These are phyloP conservation scores for Channa striata DNA, from an alignment of 2,797 vertebrate genomes.

Conservation along the genomic window DNA sequence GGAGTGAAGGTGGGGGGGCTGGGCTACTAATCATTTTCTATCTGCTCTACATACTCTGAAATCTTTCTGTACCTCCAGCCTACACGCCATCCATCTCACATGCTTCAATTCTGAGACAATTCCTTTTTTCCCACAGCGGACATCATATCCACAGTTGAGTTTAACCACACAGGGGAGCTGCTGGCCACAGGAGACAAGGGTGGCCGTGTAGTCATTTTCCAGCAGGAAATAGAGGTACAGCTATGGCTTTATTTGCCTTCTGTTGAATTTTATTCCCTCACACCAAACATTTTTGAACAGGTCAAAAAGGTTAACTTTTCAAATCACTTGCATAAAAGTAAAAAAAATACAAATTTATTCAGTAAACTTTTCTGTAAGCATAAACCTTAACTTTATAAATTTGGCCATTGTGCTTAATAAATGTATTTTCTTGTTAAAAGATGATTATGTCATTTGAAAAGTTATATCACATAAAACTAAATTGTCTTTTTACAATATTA, in stretches of 20 bases:
- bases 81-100: not conserved
- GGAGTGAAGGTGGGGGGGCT: slow-evolving; percentile 35
- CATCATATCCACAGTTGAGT: slow-evolving; percentile 99
- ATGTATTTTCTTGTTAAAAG: no score
- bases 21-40: slow-evolving; percentile 63
- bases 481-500: not conserved
- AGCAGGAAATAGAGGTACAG: slow-evolving; percentile 87
- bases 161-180: slow-evolving; percentile 99
- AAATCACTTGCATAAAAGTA: no score
- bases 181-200: slow-evolving; percentile 99
- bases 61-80: slow-evolving; percentile 34
- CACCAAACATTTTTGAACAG: not conserved
- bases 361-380: no score
- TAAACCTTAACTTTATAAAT: no score
- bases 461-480: no score
- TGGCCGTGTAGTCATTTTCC: slow-evolving; percentile 98
- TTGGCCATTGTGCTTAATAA: no score
- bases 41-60: slow-evolving; percentile 57
- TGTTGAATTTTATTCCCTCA: slow-evolving; percentile 19
- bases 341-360: no score
- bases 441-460: no score
- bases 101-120: slow-evolving; percentile 17
- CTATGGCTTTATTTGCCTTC: slow-evolving; percentile 21
- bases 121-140: slow-evolving; percentile 82
- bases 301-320: not conserved